phyloP scores from a whole-genome alignment of 2,888 invertebrate species.

The Aspidiotus rigidus region DNA sequence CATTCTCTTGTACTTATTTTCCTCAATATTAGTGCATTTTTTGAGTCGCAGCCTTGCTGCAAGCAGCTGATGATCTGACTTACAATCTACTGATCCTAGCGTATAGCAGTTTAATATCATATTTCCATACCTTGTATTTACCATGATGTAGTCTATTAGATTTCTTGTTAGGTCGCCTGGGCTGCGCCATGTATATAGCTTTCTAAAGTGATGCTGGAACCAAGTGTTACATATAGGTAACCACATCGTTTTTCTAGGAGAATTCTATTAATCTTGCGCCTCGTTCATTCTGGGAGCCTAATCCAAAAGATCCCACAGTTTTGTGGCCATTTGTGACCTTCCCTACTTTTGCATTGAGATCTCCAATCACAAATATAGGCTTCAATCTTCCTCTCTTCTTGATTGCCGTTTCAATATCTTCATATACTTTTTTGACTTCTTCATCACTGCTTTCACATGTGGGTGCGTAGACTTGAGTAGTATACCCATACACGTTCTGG shows the following conservation, averaged over 20 bases:
- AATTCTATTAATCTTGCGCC: conserved; percentile 10
- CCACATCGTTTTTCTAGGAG: neutral
- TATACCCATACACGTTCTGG: too few relatives aligned
- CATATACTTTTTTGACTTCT: conserved; percentile 5
- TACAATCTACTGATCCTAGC: neutral
- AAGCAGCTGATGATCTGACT: conserved; percentile 10
- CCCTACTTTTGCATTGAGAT: conserved; percentile 9
- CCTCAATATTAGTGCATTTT: neutral
- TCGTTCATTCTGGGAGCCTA: conserved; percentile 10
- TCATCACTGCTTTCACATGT: too few relatives aligned
- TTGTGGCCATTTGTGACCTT: neutral
- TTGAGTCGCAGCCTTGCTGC: neutral
- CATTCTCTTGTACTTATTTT: neutral
- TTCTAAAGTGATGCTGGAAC: neutral
- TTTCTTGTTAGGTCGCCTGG: conserved; percentile 14
- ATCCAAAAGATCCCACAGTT: conserved; percentile 6
- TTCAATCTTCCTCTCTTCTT: neutral
- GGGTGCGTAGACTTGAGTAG: too few relatives aligned
- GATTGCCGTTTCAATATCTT: conserved; percentile 3
- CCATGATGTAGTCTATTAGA: conserved; percentile 11
- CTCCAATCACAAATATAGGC: conserved; percentile 2
- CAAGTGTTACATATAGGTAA: conserved; percentile 12
- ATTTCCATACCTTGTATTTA: conserved; percentile 9
- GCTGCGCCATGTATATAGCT: conserved; percentile 8
- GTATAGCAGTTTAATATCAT: conserved; percentile 7